A percentile compares a stretch with the other conserved stretches of the same genome.
These are phyloP conservation scores for Labeo calbasu DNA, from an alignment of 2,797 vertebrate genomes.

Conservation along the genomic window DNA sequence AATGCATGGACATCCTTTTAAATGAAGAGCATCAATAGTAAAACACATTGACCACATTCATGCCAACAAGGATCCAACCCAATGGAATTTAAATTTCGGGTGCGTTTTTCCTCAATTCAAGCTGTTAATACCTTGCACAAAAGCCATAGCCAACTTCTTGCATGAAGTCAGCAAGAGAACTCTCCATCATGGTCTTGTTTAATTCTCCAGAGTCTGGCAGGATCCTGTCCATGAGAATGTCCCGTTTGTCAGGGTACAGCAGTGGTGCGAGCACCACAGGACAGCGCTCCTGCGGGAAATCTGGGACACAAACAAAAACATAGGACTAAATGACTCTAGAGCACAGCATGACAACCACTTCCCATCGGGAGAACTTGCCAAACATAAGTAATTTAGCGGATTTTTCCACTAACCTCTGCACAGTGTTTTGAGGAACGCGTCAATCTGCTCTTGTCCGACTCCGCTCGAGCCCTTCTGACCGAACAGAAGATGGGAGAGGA, in stretches of 20 bases:
- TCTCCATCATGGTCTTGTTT: conserved; percentile 99
- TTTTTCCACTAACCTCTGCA: conserved; percentile 87
- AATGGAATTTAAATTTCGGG: not conserved
- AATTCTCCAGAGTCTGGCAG: conserved; percentile 99
- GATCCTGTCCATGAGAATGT: conserved; percentile 99
- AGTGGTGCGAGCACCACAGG: conserved; percentile 99
- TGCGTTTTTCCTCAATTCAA: not conserved
- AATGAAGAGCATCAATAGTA: not conserved
- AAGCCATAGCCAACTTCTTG: conserved; percentile 99
- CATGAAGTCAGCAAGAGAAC: conserved; percentile 98
- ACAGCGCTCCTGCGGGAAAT: conserved; percentile 99
- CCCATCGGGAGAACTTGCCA: not conserved
- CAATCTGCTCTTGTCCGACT: conserved; percentile 98
- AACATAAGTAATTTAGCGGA: not conserved
- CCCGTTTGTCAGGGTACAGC: conserved; percentile 99
- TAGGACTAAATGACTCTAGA: not conserved
- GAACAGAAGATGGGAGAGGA: conserved; percentile 99
- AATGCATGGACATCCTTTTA: not conserved
- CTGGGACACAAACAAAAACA: conserved; percentile 69
- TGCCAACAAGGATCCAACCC: too few relatives aligned
- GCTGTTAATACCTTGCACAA: conserved; percentile 87
- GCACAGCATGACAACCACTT: not conserved
- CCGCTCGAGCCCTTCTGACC: conserved; percentile 99
- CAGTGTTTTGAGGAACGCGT: conserved; percentile 98
- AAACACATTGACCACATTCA: not conserved